These are phyloP conservation scores for Regulus satrapa DNA, from an alignment of 2,113 vertebrate genomes.

Conservation along the genomic window DNA sequence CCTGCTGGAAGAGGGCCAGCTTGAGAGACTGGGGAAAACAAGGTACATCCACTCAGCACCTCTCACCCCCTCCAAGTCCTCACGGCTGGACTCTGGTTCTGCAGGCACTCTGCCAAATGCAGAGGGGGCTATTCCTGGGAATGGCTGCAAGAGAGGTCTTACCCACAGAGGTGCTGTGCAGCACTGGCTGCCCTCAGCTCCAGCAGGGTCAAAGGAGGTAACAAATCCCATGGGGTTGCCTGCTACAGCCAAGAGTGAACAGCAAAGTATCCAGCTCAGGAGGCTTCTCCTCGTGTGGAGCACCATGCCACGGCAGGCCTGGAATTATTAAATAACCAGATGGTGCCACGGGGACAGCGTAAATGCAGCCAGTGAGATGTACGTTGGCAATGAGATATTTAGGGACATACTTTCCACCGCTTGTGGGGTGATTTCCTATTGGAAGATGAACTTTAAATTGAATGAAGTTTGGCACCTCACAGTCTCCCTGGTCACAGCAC, in stretches of 20 bases:
- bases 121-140: neutral
- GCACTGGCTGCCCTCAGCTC: neutral
- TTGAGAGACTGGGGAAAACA: neutral
- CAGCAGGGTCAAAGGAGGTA: neutral
- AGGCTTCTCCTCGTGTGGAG: neutral
- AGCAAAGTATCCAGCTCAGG: neutral
- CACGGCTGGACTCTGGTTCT: neutral
- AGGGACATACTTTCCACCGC: neutral
- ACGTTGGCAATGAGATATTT: neutral
- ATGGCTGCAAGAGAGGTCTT: neutral
- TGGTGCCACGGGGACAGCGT: neutral
- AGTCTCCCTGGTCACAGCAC: neutral
- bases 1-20: neutral
- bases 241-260: neutral
- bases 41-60: neutral
- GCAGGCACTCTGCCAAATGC: neutral
- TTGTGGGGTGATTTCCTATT: neutral
- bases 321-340: neutral
- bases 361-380: neutral
- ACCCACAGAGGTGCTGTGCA: neutral
- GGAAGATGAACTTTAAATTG: neutral
- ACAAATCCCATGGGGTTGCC: neutral
- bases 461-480: neutral
- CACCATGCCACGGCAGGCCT: neutral
- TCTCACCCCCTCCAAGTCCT: neutral